These are phyloP conservation scores for Drosophila eugracilis DNA, from an alignment of 1,140 invertebrate species.

Conservation along the genomic window DNA sequence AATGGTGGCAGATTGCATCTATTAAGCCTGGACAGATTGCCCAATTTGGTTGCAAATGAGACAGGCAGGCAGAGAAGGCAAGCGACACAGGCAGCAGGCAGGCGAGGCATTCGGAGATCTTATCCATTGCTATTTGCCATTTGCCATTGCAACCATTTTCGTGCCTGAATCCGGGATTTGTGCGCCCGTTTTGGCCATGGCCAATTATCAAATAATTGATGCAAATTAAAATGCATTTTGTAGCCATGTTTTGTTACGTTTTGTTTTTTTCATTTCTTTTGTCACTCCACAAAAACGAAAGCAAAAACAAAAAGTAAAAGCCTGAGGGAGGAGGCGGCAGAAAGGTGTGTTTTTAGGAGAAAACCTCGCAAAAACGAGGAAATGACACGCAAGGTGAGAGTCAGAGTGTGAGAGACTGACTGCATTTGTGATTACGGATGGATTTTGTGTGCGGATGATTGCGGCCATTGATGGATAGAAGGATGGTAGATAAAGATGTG, in stretches of 20 bases:
- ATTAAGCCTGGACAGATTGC: conserved; percentile 10
- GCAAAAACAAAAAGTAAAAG: background rate
- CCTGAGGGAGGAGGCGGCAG: background rate
- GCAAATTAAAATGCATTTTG: conserved; percentile 66
- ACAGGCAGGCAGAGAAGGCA: background rate
- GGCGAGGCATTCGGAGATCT: too few relatives aligned
- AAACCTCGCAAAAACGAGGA: conserved; percentile 2
- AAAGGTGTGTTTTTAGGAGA: background rate
- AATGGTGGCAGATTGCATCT: background rate
- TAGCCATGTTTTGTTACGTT: conserved; percentile 23
- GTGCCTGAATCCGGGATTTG: conserved; percentile 28
- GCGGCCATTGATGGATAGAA: conserved; percentile 66
- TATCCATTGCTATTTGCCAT: too few relatives aligned
- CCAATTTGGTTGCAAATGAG: conserved; percentile 26
- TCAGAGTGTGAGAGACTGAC: too few relatives aligned
- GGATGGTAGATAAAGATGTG: background rate
- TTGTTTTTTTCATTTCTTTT: conserved; percentile 13
- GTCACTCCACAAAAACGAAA: conserved; percentile 29
- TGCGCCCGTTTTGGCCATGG: conserved; percentile 10
- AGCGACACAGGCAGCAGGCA: too few relatives aligned
- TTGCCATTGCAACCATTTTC: conserved; percentile 1
- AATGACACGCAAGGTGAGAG: conserved; percentile 25
- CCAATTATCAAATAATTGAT: conserved; percentile 66
- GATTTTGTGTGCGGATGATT: conserved; percentile 59
- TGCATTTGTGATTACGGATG: conserved; percentile 22